These are phyloP conservation scores for Cremastinae sp. DNA, from an alignment of 2,888 invertebrate genomes.

Conservation along the genomic window DNA sequence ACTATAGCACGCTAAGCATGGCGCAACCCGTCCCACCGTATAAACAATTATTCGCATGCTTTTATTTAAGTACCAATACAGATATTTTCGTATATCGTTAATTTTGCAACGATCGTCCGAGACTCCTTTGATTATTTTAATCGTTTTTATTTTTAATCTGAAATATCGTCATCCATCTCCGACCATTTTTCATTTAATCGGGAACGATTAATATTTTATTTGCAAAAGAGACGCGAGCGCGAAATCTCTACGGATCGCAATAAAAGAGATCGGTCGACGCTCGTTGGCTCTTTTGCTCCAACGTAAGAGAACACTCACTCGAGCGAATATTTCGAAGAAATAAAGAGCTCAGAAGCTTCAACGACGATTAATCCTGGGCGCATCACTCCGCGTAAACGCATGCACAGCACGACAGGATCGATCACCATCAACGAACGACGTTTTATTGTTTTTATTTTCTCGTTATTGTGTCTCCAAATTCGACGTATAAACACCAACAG, in stretches of 20 bases:
- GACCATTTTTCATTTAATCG: too few species aligned
- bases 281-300: not conserved
- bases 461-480: not conserved
- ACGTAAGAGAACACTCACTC: conserved; percentile 30
- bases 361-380: conserved; percentile 16
- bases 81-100: too few species aligned
- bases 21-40: too few species aligned
- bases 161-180: too few species aligned
- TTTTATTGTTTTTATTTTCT: too few species aligned
- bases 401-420: too few species aligned
- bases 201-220: not conserved
- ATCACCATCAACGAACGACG: too few species aligned
- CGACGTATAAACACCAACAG: not conserved
- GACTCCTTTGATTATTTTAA: too few species aligned
- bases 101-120: too few species aligned
- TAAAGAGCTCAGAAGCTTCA: not conserved
- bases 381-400: conserved; percentile 2
- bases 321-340: not conserved
- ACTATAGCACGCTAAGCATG: not conserved
- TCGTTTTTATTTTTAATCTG: too few species aligned
- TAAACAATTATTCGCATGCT: too few species aligned
- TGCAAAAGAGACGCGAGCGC: not conserved
- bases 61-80: too few species aligned
- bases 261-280: not conserved
- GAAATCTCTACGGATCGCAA: not conserved